Base-by-base conservation (phyloP, 53 echinoderm and acorn worm species). In the Patiria pectinifera region DNA sequence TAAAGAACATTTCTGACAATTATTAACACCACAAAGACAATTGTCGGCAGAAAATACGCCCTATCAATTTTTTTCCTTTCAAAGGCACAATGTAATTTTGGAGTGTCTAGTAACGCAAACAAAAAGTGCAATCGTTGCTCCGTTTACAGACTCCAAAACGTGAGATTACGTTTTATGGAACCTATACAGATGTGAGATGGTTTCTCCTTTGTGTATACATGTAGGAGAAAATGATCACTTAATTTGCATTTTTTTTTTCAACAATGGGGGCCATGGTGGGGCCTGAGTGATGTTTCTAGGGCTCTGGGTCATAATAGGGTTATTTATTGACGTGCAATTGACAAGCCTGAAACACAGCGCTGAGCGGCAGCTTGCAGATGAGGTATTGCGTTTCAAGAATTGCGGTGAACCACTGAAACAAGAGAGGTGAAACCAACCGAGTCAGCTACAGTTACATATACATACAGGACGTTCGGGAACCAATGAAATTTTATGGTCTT, bases 61-160 rank as follows among this genome's bases (percentile, higher is more conserved):
- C 11, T 70, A 70, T 5, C 70, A 70, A 70, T 18, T 70, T 70
- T 21, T 21, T 21, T 70, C 2, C 70, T 70, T 21, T 21, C 74
- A 18, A 53, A 53, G 8, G 23, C 74, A 10, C 74, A 23, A 4
- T 23, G 22, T 74, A 74, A 74, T 74, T 74, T 74, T 23, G 74
- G 74, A 74, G 74, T 6, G 74, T n/a, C 74, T 74, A 74, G 74
- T 21, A 74, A 74, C 24, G n/a, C 24, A 74, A 74, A 74, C 74
- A 74, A 74, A 74, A 74, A 21, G 74, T 74, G 23, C 10, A 24
- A 16, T 74, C 74, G 10, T 5, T 6, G 74, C 74, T 74, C 22
- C 11, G 21, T 23, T 74, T 74, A 74, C 74, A 74, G 24, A 23
- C 22, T 22, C 22, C 74, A 21, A 23, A 23, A 74, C 10, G 74